A percentile compares a stretch with the other conserved stretches of the same genome.
These are phyloP conservation scores for Drosophila truncata DNA, from an alignment of 1,140 invertebrate species.

Conservation along the genomic window DNA sequence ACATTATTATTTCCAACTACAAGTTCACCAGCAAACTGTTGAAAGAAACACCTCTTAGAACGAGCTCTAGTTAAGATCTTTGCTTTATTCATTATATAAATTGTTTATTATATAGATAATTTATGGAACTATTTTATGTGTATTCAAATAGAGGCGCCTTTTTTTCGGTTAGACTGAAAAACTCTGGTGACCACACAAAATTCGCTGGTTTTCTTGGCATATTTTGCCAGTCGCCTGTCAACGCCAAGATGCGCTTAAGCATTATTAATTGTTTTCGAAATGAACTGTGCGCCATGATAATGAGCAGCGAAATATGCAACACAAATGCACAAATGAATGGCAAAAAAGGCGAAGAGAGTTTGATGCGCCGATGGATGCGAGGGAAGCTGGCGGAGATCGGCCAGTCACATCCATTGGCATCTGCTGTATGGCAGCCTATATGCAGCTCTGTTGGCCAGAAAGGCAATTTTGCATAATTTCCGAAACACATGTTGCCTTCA, in stretches of 20 bases:
- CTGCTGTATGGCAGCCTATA: slow-evolving; percentile 41
- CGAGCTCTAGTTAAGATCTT: no score
- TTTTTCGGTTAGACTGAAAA: not conserved
- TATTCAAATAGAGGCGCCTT: not conserved
- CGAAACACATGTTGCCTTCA: slow-evolving; percentile 85
- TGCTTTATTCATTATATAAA: no score
- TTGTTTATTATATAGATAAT: no score
- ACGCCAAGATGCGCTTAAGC: slow-evolving; percentile 81
- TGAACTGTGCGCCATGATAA: slow-evolving; percentile 79
- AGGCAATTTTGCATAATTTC: slow-evolving; percentile 84
- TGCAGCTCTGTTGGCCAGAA: slow-evolving; percentile 51
- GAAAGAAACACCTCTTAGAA: no score
- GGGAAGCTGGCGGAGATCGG: slow-evolving; percentile 6
- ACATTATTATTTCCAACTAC: not conserved
- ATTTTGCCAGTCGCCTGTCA: slow-evolving; percentile 62
- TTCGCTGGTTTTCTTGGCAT: slow-evolving; percentile 35
- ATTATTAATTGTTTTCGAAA: slow-evolving; percentile 81
- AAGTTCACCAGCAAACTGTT: no score
- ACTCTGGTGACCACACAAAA: slow-evolving; percentile 49
- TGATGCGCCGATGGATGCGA: slow-evolving; percentile 44
- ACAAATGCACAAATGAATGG: slow-evolving; percentile 36
- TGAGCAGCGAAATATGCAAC: slow-evolving; percentile 78
- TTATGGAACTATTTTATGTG: not conserved
- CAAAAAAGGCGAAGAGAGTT: slow-evolving; percentile 35
- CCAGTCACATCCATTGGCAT: slow-evolving; percentile 63